These are phyloP conservation scores for Drosophila yooni DNA, from an alignment of 2,888 invertebrate species.

Conservation along the genomic window DNA sequence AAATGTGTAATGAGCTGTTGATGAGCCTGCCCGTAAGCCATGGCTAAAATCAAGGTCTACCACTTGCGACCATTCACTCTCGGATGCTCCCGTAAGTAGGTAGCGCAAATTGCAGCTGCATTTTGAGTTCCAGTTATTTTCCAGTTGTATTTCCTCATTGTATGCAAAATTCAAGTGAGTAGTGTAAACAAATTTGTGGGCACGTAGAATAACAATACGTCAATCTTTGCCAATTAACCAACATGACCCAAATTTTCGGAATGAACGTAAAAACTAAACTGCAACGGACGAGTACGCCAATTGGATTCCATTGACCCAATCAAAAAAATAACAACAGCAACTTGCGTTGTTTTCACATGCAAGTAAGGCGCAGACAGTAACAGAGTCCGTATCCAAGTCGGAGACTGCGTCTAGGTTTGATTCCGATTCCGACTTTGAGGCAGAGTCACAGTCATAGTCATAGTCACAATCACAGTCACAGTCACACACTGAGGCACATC, in stretches of 20 bases:
- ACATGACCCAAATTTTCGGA: conserved; percentile 68
- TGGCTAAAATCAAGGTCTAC: conserved; percentile 43
- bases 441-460: conserved; percentile 6
- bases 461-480: conserved; percentile 20
- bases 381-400: conserved; percentile 13
- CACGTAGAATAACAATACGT: conserved; percentile 79
- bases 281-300: conserved; percentile 61
- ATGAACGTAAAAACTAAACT: conserved; percentile 55
- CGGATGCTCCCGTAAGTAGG: background rate
- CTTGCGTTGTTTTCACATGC: conserved; percentile 36
- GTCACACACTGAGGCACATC: conserved; percentile 17
- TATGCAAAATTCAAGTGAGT: conserved; percentile 57
- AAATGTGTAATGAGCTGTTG: conserved; percentile 14
- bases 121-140: conserved; percentile 49
- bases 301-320: conserved; percentile 81
- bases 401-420: conserved; percentile 5
- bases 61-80: conserved; percentile 42
- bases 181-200: conserved; percentile 64
- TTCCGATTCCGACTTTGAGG: conserved; percentile 1
- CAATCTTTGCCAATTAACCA: conserved; percentile 80
- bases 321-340: conserved; percentile 53
- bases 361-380: conserved; percentile 32
- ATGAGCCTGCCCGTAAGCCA: conserved; percentile 12
- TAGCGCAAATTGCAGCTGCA: conserved; percentile 22
- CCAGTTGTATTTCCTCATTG: conserved; percentile 71